A percentile compares a stretch with the other conserved stretches of the same genome.
These are phyloP conservation scores for Pinna nobilis DNA, from an alignment of 1,140 invertebrate genomes.

Conservation along the genomic window DNA sequence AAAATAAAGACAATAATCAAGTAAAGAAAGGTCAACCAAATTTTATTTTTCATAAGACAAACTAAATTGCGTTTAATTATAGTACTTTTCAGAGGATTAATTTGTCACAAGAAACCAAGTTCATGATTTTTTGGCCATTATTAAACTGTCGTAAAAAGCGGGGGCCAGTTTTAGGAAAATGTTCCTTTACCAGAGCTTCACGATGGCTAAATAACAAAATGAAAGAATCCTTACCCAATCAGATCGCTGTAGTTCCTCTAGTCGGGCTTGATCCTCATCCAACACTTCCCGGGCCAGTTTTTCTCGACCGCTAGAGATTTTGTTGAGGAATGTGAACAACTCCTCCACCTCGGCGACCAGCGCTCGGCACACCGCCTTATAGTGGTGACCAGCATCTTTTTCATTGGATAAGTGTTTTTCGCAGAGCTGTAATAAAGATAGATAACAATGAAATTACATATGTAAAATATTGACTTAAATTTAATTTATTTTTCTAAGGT, in stretches of 20 bases:
- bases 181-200: too few relatives aligned
- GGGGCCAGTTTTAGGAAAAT: too few relatives aligned
- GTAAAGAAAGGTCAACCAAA: too few relatives aligned
- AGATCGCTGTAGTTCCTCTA: constrained; percentile 86
- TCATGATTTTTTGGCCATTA: too few relatives aligned
- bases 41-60: too few relatives aligned
- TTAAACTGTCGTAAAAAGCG: too few relatives aligned
- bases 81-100: too few relatives aligned
- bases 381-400: constrained; percentile 85
- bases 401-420: constrained; percentile 80
- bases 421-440: constrained; percentile 79
- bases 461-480: background rate
- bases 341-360: constrained; percentile 93
- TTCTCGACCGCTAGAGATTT: constrained; percentile 78
- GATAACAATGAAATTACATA: background rate
- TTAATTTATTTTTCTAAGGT: too few relatives aligned
- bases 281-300: constrained; percentile 42
- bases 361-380: constrained; percentile 92
- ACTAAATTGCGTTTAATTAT: too few relatives aligned
- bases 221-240: constrained; percentile 86
- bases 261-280: constrained; percentile 71
- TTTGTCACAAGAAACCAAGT: too few relatives aligned
- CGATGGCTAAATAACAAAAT: background rate
- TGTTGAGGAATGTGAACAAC: constrained; percentile 90
- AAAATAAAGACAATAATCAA: too few relatives aligned